These are phyloP conservation scores for Thera britannica DNA, from an alignment of 2,888 invertebrate genomes.

Conservation along the genomic window DNA sequence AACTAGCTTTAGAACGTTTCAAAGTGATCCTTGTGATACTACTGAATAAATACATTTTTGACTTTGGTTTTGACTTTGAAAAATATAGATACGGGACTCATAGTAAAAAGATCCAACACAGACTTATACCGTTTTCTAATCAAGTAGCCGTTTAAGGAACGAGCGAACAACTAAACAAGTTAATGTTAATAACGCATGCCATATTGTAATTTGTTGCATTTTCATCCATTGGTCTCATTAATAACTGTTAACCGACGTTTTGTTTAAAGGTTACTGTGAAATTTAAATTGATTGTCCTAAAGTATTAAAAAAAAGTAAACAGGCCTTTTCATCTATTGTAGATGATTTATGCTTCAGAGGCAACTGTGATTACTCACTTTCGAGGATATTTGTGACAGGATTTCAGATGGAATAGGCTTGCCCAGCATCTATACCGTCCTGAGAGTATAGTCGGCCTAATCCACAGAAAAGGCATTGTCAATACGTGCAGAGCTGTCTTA, in stretches of 20 bases:
- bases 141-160: slow-evolving; percentile 51
- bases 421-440: too few species aligned
- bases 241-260: slow-evolving; percentile 42
- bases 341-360: too few species aligned
- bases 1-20: too few species aligned
- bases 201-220: slow-evolving; percentile 51
- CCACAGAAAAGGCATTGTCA: too few species aligned
- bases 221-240: slow-evolving; percentile 41
- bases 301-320: background rate
- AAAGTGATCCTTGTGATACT: too few species aligned
- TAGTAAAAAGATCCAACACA: background rate
- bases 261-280: slow-evolving; percentile 32
- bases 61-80: too few species aligned
- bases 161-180: slow-evolving; percentile 41
- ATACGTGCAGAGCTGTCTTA: too few species aligned
- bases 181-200: slow-evolving; percentile 51
- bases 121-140: slow-evolving; percentile 43
- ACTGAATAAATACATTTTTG: too few species aligned
- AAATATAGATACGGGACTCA: slow-evolving; percentile 31
- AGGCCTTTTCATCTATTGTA: background rate
- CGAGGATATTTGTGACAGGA: too few species aligned
- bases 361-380: too few species aligned
- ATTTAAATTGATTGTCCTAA: slow-evolving; percentile 37
- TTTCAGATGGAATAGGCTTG: too few species aligned
- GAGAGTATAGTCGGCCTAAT: too few species aligned